Conservation (phyloP, 2,888 invertebrate genomes). For the Synanthedon tipuliformis region DNA sequence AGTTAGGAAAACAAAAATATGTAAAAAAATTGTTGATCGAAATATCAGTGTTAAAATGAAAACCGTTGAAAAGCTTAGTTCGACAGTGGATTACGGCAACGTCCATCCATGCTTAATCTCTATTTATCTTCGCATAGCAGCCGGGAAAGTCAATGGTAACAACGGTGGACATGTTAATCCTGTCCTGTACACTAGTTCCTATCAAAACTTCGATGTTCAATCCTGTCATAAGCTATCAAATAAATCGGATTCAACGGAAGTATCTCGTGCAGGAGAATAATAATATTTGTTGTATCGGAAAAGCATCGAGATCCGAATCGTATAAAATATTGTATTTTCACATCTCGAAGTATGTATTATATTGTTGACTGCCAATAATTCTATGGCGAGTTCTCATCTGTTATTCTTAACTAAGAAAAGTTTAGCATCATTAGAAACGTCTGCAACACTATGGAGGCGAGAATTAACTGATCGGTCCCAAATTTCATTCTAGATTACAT, state of each 20-base stretch:
- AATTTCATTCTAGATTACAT: conserved; percentile 35
- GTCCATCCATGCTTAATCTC: conserved; percentile 50
- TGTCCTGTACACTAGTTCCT: background rate
- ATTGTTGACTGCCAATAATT: background rate
- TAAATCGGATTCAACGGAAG: background rate
- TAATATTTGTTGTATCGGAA: background rate
- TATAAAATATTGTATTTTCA: background rate
- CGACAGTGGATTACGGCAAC: conserved; percentile 29
- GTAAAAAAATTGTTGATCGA: background rate
- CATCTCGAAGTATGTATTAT: background rate
- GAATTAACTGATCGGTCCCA: conserved; percentile 15
- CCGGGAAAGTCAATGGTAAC: conserved; percentile 31
- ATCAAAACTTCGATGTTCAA: background rate
- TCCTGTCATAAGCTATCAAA: background rate
- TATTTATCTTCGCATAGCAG: conserved; percentile 55
- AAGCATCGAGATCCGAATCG: background rate
- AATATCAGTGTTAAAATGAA: background rate
- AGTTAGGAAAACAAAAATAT: too few species aligned
- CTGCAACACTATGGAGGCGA: background rate
- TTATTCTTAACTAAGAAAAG: background rate
- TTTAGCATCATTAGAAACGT: background rate
- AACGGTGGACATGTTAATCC: conserved; percentile 52
- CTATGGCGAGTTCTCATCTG: background rate
- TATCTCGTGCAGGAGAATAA: background rate
- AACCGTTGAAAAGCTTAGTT: background rate